Percentiles rank a stretch among this genome's conserved stretches.
These are phyloP conservation scores for Chymomyza amoena DNA, from an alignment of 2,888 invertebrate genomes.

Conservation along the genomic window DNA sequence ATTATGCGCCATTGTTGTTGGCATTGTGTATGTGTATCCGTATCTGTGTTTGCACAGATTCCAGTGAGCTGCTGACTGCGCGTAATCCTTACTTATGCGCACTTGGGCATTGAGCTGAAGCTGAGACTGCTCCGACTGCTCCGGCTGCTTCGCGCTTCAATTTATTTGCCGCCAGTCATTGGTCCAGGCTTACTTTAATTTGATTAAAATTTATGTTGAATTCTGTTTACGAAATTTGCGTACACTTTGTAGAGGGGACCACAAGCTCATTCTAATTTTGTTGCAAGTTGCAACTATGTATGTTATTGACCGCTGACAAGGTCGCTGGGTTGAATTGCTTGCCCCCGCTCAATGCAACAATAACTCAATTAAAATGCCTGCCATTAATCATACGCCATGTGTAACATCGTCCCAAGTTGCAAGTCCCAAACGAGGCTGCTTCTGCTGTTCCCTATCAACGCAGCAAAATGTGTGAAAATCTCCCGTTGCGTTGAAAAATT, in stretches of 20 bases:
- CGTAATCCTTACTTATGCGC: slow-evolving; percentile 71
- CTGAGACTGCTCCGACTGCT: not conserved
- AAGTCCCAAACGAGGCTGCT: not conserved
- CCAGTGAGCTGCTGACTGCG: not conserved
- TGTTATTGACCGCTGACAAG: slow-evolving; percentile 40
- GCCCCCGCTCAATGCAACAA: slow-evolving; percentile 45
- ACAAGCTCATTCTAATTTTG: slow-evolving; percentile 32
- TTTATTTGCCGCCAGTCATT: slow-evolving; percentile 54
- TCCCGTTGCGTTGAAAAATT: slow-evolving; percentile 74
- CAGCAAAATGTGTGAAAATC: slow-evolving; percentile 71
- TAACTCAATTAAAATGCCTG: slow-evolving; percentile 69
- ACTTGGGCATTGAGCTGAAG: slow-evolving; percentile 32
- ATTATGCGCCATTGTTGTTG: slow-evolving; percentile 67
- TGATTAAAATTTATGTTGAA: slow-evolving; percentile 75
- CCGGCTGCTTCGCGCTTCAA: slow-evolving; percentile 35
- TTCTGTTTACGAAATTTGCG: slow-evolving; percentile 14
- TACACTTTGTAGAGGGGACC: slow-evolving; percentile 7
- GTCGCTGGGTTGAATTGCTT: slow-evolving; percentile 65
- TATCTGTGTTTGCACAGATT: slow-evolving; percentile 12
- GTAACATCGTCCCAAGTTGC: no score
- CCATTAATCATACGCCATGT: slow-evolving; percentile 72
- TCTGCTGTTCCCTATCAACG: not conserved
- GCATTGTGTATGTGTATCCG: not conserved
- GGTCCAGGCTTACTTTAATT: slow-evolving; percentile 62
- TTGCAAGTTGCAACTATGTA: slow-evolving; percentile 1